phyloP scores from a whole-genome alignment of 2,888 invertebrate genomes.

The Empis livida region DNA sequence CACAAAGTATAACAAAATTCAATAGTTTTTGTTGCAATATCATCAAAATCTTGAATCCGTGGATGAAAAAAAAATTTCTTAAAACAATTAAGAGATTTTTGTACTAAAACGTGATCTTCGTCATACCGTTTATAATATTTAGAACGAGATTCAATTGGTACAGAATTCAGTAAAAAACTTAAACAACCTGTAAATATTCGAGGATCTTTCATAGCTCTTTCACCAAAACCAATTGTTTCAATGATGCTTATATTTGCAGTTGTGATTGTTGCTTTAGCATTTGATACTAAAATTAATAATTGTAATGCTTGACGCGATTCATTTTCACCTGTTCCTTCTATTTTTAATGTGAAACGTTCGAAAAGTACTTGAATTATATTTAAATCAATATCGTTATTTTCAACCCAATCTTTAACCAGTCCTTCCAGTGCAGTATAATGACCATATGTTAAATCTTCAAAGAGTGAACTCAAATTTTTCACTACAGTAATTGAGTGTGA shows the following conservation, averaged over 20 bases:
- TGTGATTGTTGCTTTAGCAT: constrained; percentile 46
- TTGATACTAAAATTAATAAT: constrained; percentile 65
- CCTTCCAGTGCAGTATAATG: constrained; percentile 48
- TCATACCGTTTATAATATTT: constrained; percentile 31
- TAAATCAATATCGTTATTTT: constrained; percentile 42
- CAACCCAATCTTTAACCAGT: constrained; percentile 49
- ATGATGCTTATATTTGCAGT: constrained; percentile 60
- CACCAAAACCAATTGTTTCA: constrained; percentile 55
- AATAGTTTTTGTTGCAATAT: constrained; percentile 40
- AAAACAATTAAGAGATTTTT: constrained; percentile 32
- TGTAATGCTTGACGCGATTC: constrained; percentile 64
- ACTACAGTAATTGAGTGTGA: constrained; percentile 43
- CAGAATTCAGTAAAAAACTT: constrained; percentile 27
- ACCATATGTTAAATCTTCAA: constrained; percentile 41
- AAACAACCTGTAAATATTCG: constrained; percentile 28
- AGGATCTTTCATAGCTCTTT: constrained; percentile 27
- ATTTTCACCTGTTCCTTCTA: constrained; percentile 51
- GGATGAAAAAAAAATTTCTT: constrained; percentile 37
- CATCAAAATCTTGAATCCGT: constrained; percentile 38
- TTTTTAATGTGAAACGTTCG: constrained; percentile 67
- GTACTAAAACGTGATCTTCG: constrained; percentile 22
- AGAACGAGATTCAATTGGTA: constrained; percentile 23
- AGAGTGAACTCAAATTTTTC: constrained; percentile 44
- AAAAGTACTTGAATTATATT: constrained; percentile 58
- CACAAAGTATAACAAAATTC: constrained; percentile 45